Evolutionary conservation across 2,113 vertebrate genomes (phyloP).

Genomic region (Tretioscincus oriximinensis): DNA sequence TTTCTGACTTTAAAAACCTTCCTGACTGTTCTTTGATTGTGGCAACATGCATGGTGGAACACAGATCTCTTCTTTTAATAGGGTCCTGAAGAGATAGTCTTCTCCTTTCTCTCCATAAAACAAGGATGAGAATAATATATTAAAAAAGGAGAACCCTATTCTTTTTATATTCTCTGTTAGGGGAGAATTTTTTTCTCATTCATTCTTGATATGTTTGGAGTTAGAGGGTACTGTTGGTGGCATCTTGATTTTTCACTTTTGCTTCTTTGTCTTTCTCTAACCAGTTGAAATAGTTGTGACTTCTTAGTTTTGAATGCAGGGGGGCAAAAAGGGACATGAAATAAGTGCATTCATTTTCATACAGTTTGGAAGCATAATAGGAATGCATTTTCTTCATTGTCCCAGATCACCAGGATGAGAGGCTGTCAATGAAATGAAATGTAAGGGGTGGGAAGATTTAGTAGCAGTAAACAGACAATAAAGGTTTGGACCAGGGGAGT

Average conservation of each 20-base stretch:
- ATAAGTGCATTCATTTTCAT: too few relatives aligned
- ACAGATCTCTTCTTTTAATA: background rate
- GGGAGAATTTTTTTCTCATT: background rate
- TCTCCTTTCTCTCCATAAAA: background rate
- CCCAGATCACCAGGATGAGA: too few relatives aligned
- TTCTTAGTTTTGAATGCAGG: too few relatives aligned
- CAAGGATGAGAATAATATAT: background rate
- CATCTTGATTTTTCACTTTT: background rate
- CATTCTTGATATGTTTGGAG: background rate
- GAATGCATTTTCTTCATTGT: too few relatives aligned
- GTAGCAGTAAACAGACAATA: too few relatives aligned
- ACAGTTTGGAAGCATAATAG: too few relatives aligned
- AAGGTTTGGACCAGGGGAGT: too few relatives aligned
- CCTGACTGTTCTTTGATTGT: background rate
- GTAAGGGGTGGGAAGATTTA: too few relatives aligned
- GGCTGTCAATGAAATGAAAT: too few relatives aligned
- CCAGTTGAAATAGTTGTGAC: too few relatives aligned
- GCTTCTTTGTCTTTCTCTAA: too few relatives aligned
- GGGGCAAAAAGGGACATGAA: too few relatives aligned
- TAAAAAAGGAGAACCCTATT: background rate
- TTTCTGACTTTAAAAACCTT: background rate
- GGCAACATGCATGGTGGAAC: background rate
- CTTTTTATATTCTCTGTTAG: background rate
- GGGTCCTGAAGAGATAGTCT: background rate
- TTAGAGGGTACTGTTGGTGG: background rate